phyloP scores from a whole-genome alignment of 1,140 invertebrate genomes.

The Heliconius himera region DNA sequence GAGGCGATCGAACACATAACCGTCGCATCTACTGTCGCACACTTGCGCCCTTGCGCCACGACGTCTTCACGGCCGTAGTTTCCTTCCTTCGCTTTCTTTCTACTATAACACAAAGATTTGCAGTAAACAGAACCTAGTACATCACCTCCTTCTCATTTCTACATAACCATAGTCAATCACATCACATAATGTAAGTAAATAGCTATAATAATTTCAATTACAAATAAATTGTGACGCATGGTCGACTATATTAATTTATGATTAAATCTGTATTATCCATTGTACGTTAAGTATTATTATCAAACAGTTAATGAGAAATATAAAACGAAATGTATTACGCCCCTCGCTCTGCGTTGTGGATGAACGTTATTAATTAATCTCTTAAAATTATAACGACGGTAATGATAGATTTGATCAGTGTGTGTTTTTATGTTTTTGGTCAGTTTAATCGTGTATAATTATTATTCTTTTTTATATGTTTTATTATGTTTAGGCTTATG shows the following conservation, averaged over 20 bases:
- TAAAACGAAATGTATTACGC: slow-evolving; percentile 20
- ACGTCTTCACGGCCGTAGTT: no score
- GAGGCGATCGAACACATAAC: no score
- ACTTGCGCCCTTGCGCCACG: no score
- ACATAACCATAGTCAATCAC: neutral
- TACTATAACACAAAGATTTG: no score
- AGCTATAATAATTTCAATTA: slow-evolving; percentile 17
- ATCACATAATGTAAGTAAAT: neutral
- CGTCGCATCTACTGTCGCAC: no score
- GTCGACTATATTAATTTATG: slow-evolving; percentile 17
- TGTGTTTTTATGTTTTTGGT: neutral
- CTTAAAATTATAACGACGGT: slow-evolving; percentile 18
- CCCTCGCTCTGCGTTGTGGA: neutral
- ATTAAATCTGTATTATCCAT: slow-evolving; percentile 24
- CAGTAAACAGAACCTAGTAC: no score
- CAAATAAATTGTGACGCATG: slow-evolving; percentile 16
- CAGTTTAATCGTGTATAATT: neutral
- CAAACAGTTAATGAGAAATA: slow-evolving; percentile 22
- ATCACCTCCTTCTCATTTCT: neutral
- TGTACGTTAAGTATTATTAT: slow-evolving; percentile 19
- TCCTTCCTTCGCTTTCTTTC: no score
- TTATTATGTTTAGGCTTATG: no score
- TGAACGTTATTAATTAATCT: slow-evolving; percentile 27
- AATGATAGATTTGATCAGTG: slow-evolving; percentile 11
- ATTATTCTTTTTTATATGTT: neutral